Conservation (phyloP, 2,888 invertebrate genomes). For the Tipula lateralis region DNA sequence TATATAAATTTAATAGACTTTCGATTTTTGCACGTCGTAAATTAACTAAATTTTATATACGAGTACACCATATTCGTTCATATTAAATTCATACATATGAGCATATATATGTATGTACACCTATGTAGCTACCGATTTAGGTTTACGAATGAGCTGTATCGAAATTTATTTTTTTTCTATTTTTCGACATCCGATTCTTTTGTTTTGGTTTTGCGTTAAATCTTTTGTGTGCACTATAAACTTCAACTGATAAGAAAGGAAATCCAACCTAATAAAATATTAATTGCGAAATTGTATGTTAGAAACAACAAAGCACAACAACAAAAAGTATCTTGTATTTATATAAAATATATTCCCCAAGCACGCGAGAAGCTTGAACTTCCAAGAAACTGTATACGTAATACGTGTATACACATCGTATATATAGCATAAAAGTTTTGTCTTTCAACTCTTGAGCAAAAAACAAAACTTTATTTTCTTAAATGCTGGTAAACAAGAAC, state of each 20-base stretch:
- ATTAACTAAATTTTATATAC: background rate
- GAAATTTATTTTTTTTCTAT: background rate
- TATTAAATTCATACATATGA: background rate
- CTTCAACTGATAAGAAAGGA: background rate
- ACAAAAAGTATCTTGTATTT: background rate
- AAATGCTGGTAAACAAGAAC: background rate
- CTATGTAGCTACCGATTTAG: background rate
- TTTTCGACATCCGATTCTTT: background rate
- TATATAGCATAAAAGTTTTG: background rate
- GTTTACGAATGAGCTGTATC: background rate
- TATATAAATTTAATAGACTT: background rate
- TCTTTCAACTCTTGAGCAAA: background rate
- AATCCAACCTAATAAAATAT: background rate
- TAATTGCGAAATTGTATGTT: background rate
- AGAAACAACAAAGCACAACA: background rate
- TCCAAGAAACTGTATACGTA: background rate
- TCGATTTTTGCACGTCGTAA: background rate
- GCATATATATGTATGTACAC: background rate
- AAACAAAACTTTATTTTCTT: background rate
- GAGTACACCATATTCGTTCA: background rate
- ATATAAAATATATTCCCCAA: background rate
- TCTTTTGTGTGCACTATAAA: constrained; percentile 1
- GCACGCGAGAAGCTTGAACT: background rate
- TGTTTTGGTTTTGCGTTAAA: background rate
- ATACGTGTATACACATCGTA: background rate